These are phyloP conservation scores for Caenorhabditis becei DNA, from an alignment of 2,888 invertebrate species.

Conservation along the genomic window DNA sequence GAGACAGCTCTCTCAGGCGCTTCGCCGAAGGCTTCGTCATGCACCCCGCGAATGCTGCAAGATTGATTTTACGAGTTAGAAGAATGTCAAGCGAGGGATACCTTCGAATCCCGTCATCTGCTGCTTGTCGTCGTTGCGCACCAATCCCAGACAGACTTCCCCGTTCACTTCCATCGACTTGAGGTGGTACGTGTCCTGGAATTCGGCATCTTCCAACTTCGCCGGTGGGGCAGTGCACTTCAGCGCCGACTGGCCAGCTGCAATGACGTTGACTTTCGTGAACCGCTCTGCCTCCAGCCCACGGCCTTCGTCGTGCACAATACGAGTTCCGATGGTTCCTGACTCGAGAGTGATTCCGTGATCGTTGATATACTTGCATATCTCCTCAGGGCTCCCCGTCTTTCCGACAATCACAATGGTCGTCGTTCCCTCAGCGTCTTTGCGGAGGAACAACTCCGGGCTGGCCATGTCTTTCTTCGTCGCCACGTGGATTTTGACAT, in stretches of 20 bases:
- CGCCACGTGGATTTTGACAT: slow-evolving; percentile 35
- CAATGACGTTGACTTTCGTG: slow-evolving; percentile 19
- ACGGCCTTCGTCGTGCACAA: slow-evolving; percentile 18
- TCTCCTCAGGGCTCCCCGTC: slow-evolving; percentile 34
- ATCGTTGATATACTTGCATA: slow-evolving; percentile 27
- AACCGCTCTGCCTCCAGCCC: background rate
- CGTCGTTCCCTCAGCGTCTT: slow-evolving; percentile 21
- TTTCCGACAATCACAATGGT: slow-evolving; percentile 26
- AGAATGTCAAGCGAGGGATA: background rate
- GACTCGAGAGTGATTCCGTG: slow-evolving; percentile 28
- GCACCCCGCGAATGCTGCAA: slow-evolving; percentile 29
- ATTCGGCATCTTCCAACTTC: slow-evolving; percentile 22
- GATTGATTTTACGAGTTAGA: background rate
- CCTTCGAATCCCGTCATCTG: slow-evolving; percentile 20
- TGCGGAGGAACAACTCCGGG: slow-evolving; percentile 36
- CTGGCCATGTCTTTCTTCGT: slow-evolving; percentile 24
- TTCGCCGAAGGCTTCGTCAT: slow-evolving; percentile 33
- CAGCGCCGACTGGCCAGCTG: slow-evolving; percentile 32
- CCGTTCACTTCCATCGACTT: slow-evolving; percentile 22
- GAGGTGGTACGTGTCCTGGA: slow-evolving; percentile 23
- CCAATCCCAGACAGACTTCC: slow-evolving; percentile 14
- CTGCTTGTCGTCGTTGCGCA: background rate
- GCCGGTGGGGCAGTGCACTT: slow-evolving; percentile 19
- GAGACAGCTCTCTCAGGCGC: slow-evolving; percentile 12
- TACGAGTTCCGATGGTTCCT: slow-evolving; percentile 12